phyloP scores from a whole-genome alignment of 2,888 invertebrate species.

The Oxystoma pomonae region DNA sequence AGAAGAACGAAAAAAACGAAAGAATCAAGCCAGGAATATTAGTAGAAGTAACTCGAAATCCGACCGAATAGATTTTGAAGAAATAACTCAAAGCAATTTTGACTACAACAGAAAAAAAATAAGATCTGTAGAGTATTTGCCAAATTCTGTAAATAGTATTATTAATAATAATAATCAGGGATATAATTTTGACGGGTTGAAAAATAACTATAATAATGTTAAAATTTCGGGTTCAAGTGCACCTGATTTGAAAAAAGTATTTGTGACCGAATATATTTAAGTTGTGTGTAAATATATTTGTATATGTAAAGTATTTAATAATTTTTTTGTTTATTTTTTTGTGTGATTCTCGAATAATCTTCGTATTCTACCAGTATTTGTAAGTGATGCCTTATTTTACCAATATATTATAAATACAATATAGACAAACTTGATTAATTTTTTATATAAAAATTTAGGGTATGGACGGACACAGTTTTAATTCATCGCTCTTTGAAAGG shows the following conservation, averaged over 20 bases:
- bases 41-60: slow-evolving; percentile 17
- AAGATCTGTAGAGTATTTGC: slow-evolving; percentile 39
- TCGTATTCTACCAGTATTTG: too few relatives aligned
- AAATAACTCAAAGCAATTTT: background rate
- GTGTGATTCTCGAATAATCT: too few relatives aligned
- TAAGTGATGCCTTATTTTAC: too few relatives aligned
- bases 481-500: too few relatives aligned
- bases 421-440: too few relatives aligned
- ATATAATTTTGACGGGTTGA: slow-evolving; percentile 32
- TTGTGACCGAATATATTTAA: slow-evolving; percentile 48
- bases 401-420: too few relatives aligned
- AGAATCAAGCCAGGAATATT: background rate
- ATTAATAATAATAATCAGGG: slow-evolving; percentile 20
- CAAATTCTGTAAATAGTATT: slow-evolving; percentile 29
- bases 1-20: slow-evolving; percentile 31
- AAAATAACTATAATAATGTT: slow-evolving; percentile 16
- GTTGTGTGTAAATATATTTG: background rate
- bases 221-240: slow-evolving; percentile 50
- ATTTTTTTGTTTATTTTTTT: too few relatives aligned
- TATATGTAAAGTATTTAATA: too few relatives aligned
- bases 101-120: slow-evolving; percentile 32
- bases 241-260: slow-evolving; percentile 55
- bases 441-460: too few relatives aligned
- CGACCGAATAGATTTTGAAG: slow-evolving; percentile 6
- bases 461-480: too few relatives aligned